Evolutionary conservation across 1,140 invertebrate species (phyloP).

Genomic region (Philopotamus ludificatus): DNA sequence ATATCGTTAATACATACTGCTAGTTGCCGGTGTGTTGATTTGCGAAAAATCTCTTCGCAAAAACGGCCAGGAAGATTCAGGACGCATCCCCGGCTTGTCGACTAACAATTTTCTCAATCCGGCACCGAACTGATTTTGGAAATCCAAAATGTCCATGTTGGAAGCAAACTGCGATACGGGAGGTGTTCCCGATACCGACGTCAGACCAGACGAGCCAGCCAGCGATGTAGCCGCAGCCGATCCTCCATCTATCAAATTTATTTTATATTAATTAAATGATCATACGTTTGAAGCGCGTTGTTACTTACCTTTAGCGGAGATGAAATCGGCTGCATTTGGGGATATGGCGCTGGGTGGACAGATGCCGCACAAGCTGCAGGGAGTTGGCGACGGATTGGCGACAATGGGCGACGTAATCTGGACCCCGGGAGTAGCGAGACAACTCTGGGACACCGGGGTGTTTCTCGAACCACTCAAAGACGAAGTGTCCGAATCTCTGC

Average conservation of each 20-base stretch:
- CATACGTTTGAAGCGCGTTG: neutral
- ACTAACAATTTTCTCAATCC: constrained; percentile 12
- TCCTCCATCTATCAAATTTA: too few relatives aligned
- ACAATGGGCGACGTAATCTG: neutral
- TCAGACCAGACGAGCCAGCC: neutral
- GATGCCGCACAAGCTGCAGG: neutral
- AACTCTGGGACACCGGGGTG: neutral
- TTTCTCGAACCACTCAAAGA: constrained; percentile 5
- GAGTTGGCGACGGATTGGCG: neutral
- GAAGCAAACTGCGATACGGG: neutral
- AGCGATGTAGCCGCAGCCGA: neutral
- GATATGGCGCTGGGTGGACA: neutral
- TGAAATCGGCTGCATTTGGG: neutral
- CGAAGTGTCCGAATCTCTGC: constrained; percentile 21
- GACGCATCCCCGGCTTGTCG: neutral
- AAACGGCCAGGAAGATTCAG: constrained; percentile 6
- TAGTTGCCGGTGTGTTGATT: neutral
- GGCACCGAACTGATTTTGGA: constrained; percentile 13
- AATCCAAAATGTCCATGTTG: constrained; percentile 4
- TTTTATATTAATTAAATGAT: neutral
- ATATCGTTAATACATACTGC: neutral
- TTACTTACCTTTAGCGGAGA: neutral
- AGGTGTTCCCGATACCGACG: neutral
- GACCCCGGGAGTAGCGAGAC: constrained; percentile 1
- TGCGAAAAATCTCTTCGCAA: constrained; percentile 4